phyloP scores from a whole-genome alignment of 2,113 vertebrate genomes.

The Oryzias javanicus region DNA sequence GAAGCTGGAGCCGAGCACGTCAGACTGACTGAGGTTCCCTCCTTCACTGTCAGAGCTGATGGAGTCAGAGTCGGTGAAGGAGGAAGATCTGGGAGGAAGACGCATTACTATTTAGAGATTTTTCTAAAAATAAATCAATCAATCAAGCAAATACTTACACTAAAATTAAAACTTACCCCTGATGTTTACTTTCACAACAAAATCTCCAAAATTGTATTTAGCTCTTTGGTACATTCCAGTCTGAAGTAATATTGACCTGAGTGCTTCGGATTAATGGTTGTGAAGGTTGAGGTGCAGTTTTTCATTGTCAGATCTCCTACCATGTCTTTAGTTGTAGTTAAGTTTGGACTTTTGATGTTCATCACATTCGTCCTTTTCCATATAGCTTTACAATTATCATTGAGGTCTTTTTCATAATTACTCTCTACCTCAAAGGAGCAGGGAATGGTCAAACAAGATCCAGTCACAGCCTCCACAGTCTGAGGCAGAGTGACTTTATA shows the following conservation, averaged over 20 bases:
- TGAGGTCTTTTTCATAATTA: neutral
- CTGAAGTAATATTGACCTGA: neutral
- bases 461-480: conserved; percentile 10
- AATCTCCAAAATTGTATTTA: rapidly evolving
- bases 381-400: neutral
- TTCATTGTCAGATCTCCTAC: neutral
- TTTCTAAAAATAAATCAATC: too few relatives aligned
- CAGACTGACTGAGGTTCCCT: conserved; percentile 41
- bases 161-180: neutral
- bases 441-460: conserved; percentile 49
- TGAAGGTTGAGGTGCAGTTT: conserved; percentile 11
- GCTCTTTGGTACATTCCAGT: neutral
- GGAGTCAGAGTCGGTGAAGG: conserved; percentile 29
- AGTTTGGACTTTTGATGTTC: neutral
- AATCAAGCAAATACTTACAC: too few relatives aligned
- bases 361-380: neutral
- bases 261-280: neutral
- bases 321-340: neutral
- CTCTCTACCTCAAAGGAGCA: conserved; percentile 16
- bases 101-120: too few relatives aligned
- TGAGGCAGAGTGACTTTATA: neutral
- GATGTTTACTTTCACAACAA: neutral
- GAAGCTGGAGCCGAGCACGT: conserved; percentile 40
- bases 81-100: conserved; percentile 16
- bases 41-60: conserved; percentile 21